Conservation (phyloP, 2,113 vertebrate genomes). For the Bothrops jararaca region DNA sequence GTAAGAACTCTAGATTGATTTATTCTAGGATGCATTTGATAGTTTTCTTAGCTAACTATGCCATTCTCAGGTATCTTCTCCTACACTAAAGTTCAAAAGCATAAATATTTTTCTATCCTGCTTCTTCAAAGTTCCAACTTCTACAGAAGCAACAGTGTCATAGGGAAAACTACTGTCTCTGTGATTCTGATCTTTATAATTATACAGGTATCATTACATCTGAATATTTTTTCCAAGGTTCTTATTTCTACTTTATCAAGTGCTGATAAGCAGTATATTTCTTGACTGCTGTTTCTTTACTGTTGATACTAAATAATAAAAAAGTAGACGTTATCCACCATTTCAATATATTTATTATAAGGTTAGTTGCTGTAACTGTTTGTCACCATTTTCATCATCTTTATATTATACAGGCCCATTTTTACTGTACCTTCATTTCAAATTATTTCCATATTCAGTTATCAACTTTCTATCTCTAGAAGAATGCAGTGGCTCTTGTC, state of each 20-base stretch:
- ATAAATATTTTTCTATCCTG: neutral
- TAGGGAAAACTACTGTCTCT: neutral
- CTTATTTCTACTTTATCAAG: neutral
- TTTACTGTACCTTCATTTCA: neutral
- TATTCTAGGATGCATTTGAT: neutral
- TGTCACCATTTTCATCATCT: neutral
- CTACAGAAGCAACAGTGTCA: neutral
- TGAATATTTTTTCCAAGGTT: neutral
- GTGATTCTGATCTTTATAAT: neutral
- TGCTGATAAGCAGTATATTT: neutral
- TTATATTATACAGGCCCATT: neutral
- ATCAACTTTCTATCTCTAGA: too few species aligned
- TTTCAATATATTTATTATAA: neutral
- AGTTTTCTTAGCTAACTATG: neutral
- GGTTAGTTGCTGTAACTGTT: neutral
- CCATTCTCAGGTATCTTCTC: neutral
- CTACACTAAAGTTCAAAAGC: neutral
- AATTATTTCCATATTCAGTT: neutral
- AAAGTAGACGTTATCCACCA: neutral
- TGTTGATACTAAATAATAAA: neutral
- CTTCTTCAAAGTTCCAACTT: neutral
- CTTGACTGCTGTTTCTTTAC: neutral
- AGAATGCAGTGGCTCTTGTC: neutral
- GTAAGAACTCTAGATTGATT: neutral
- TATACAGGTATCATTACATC: neutral